Conservation (phyloP, 2,888 invertebrate genomes). For the Cheilosia vernalis region DNA sequence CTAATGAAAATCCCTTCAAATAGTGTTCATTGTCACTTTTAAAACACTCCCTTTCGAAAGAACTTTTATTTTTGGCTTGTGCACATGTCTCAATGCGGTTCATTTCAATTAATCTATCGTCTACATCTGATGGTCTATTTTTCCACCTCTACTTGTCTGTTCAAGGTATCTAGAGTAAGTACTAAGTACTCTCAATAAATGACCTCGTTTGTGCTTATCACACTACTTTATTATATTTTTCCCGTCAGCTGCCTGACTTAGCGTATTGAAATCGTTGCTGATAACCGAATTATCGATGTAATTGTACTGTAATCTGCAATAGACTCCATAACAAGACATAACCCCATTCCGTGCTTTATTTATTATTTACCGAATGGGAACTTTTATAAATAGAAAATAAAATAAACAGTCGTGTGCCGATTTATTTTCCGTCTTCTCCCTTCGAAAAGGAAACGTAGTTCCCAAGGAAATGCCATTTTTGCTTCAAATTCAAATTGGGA, state of each 20-base stretch:
- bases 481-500: neutral
- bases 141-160: too few relatives aligned
- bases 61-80: too few relatives aligned
- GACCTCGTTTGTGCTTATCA: slow-evolving; percentile 49
- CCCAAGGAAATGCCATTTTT: too few relatives aligned
- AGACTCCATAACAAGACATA: slow-evolving; percentile 4
- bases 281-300: slow-evolving; percentile 38
- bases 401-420: neutral
- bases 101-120: too few relatives aligned
- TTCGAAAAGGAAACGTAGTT: too few relatives aligned
- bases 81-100: too few relatives aligned
- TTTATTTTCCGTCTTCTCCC: neutral
- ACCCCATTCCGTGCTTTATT: slow-evolving; percentile 33
- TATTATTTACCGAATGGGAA: slow-evolving; percentile 11
- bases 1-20: too few relatives aligned
- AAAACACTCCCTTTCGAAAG: too few relatives aligned
- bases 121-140: too few relatives aligned
- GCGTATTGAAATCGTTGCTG: slow-evolving; percentile 27
- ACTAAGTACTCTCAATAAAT: slow-evolving; percentile 12
- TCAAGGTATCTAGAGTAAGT: too few relatives aligned
- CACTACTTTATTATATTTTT: slow-evolving; percentile 22
- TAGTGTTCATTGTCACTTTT: too few relatives aligned
- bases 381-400: neutral
- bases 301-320: slow-evolving; percentile 30
- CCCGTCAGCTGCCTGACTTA: neutral